A percentile compares a stretch with the other conserved stretches of the same genome.
Conservation (phyloP, 2,888 invertebrate species). For the Melinaea marsaeus region DNA sequence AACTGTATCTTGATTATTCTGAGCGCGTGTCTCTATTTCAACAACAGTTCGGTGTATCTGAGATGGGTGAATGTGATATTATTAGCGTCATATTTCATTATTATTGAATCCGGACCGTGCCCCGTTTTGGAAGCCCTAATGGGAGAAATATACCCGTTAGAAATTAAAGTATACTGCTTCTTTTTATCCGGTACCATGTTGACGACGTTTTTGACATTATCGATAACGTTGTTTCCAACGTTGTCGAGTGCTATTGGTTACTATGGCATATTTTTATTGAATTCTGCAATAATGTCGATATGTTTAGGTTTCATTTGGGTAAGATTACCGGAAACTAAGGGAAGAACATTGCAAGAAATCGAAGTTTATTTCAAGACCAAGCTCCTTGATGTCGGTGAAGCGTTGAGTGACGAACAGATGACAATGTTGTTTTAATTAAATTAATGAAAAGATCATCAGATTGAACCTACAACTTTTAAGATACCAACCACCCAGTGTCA, state of each 20-base stretch:
- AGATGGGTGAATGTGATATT: constrained; percentile 28
- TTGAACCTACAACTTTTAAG: too few species aligned
- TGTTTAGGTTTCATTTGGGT: constrained; percentile 35
- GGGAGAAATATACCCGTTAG: constrained; percentile 39
- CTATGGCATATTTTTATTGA: constrained; percentile 37
- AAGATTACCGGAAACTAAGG: constrained; percentile 38
- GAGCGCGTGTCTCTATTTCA: constrained; percentile 25
- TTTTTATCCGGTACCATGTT: constrained; percentile 31
- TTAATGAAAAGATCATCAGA: neutral
- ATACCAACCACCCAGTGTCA: too few species aligned
- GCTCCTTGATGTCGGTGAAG: constrained; percentile 17
- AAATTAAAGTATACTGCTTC: constrained; percentile 35
- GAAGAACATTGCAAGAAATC: constrained; percentile 34
- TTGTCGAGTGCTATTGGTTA: constrained; percentile 34
- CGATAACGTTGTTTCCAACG: constrained; percentile 31
- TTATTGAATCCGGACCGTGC: constrained; percentile 34
- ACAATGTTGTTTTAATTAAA: constrained; percentile 8
- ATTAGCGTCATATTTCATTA: constrained; percentile 34
- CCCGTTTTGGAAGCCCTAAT: constrained; percentile 37
- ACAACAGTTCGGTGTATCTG: constrained; percentile 14
- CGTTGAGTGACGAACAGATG: constrained; percentile 12
- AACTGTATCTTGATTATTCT: constrained; percentile 23
- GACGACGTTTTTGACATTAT: constrained; percentile 29
- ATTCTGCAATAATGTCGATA: constrained; percentile 29
- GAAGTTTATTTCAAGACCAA: constrained; percentile 37